These are phyloP conservation scores for Calosoma granatense DNA, from an alignment of 1,140 invertebrate species.

Conservation along the genomic window DNA sequence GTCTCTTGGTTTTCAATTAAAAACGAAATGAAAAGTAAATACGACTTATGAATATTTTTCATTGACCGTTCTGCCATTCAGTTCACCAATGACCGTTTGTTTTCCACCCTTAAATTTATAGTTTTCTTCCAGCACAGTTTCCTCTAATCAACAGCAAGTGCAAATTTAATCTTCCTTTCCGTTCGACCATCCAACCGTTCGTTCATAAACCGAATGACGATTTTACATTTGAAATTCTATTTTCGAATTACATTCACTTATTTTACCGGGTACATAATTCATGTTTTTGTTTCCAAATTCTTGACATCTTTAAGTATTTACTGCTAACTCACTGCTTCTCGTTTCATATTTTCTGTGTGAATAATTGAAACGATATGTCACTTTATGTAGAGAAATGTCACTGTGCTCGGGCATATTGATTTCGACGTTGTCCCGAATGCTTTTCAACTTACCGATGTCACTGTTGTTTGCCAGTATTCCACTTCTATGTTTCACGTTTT, in stretches of 20 bases:
- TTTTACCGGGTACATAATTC: background rate
- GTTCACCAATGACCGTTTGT: background rate
- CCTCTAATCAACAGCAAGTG: background rate
- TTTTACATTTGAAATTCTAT: background rate
- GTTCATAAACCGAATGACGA: background rate
- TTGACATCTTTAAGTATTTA: too few relatives aligned
- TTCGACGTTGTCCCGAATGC: too few relatives aligned
- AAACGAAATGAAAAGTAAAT: slow-evolving; percentile 7
- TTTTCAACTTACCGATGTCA: too few relatives aligned
- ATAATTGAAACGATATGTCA: too few relatives aligned
- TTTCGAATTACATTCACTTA: background rate
- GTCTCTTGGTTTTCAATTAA: background rate
- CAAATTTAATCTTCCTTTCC: background rate
- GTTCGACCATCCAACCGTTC: background rate
- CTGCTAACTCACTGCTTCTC: too few relatives aligned
- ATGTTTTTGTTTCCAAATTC: background rate
- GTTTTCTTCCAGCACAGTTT: background rate
- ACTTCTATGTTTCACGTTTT: too few relatives aligned
- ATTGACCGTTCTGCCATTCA: background rate
- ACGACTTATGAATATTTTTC: background rate
- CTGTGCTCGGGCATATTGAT: too few relatives aligned
- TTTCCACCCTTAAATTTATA: background rate
- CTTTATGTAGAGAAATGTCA: too few relatives aligned
- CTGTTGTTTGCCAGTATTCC: too few relatives aligned
- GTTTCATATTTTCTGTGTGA: too few relatives aligned